Evolutionary conservation across 2,113 vertebrate species (phyloP), one percentile per base, ranked within the genome.

Genomic region (Brachionichthys hirsutus): DNA sequence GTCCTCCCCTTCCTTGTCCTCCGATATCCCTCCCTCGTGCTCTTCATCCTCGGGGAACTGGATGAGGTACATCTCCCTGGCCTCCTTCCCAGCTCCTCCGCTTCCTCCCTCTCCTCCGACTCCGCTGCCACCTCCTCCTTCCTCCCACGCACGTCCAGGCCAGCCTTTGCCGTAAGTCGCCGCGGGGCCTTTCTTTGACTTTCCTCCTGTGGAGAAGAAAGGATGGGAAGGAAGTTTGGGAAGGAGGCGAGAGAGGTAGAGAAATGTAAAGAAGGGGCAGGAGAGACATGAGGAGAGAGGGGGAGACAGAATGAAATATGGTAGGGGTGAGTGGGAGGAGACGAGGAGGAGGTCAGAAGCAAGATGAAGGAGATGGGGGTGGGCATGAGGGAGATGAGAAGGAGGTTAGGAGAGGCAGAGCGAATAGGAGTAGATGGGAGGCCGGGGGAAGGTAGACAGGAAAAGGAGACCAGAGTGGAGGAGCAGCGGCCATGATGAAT

Each of bases 121-220:
- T 7, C 45, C 61, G 4, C 51, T 35, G 0, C 71, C 67, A 2
- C 77, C 85, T 74, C 75, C 83, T 76, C 83, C 87, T 77, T 89
- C 90, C 84, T 91, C 89, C 91, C 90, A 92, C 83, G 81, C 84
- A 70, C 83, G 85, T 85, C 79, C 83, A 58, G 89, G 84, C 90
- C 89, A 90, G 80, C 82, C 80, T 87, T 91, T 91, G 53, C 85
- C 77, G 79, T 73, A 87, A 61, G 78, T 79, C 75, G 81, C 73
- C 60, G 83, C 71, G 1, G 65, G 80, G 71, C 81, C 77, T 62
- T 79, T 85, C 75, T 89, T 88, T 79, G 83, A 88, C 83, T 90
- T 91, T 75, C 84, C 85, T 92, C 87, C 90, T 91, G 85, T 75
- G 62, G 78, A 78, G 80, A 73, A 54, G 72, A 69, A 62, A 72